These are phyloP conservation scores for Protobothrops flavoviridis DNA, from an alignment of 2,113 vertebrate genomes.

Conservation along the genomic window DNA sequence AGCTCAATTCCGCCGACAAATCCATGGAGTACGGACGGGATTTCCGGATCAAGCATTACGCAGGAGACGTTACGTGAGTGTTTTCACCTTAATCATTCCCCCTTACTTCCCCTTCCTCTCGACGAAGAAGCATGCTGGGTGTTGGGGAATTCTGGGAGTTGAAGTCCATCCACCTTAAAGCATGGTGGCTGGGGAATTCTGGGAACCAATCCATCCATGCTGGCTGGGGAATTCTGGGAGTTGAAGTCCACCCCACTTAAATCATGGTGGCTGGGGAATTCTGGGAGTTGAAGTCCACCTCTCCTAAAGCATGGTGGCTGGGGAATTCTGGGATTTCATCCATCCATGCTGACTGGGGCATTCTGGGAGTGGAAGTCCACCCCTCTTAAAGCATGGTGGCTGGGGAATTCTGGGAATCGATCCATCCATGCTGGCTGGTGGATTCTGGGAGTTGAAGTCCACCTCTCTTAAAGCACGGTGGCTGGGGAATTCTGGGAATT, in stretches of 20 bases:
- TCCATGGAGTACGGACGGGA: slow-evolving; percentile 90
- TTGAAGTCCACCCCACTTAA: background rate
- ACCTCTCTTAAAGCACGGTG: background rate
- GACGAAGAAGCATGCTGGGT: background rate
- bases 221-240: background rate
- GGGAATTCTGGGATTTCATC: no score
- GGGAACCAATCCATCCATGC: no score
- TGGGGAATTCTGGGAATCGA: no score
- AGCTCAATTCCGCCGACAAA: slow-evolving; percentile 87
- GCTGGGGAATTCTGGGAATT: background rate
- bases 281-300: no score
- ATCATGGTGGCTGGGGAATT: background rate
- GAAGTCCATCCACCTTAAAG: background rate
- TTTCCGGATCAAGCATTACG: slow-evolving; percentile 91
- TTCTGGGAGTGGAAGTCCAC: no score
- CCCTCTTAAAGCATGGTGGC: no score
- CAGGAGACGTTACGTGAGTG: slow-evolving; percentile 88
- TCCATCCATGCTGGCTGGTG: no score
- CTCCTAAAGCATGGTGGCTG: no score
- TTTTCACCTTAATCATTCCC: background rate
- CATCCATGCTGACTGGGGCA: no score
- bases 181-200: background rate
- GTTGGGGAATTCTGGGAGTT: background rate
- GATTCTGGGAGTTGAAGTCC: background rate
- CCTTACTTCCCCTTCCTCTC: background rate